Conservation (phyloP, 2,888 invertebrate genomes). For the Drosophila antonietae region DNA sequence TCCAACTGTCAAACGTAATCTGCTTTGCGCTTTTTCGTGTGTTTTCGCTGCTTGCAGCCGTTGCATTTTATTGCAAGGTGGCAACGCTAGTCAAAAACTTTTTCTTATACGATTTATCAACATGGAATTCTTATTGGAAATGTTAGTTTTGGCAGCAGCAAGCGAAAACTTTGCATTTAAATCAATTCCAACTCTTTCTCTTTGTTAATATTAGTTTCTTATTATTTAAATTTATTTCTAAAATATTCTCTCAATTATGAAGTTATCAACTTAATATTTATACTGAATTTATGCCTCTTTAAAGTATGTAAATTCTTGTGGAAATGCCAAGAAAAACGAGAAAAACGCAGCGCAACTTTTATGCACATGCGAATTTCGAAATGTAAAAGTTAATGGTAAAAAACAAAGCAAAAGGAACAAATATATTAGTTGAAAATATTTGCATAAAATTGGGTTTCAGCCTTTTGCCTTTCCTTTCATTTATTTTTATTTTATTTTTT, state of each 20-base stretch:
- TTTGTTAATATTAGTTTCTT: neutral
- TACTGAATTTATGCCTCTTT: neutral
- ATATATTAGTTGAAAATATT: constrained; percentile 48
- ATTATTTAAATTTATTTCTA: neutral
- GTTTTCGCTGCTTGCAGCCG: neutral
- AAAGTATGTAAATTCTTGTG: constrained; percentile 15
- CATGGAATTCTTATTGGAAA: constrained; percentile 1
- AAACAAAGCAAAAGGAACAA: constrained; percentile 11
- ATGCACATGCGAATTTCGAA: constrained; percentile 31
- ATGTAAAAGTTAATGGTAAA: constrained; percentile 27
- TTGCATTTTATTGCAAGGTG: constrained; percentile 3
- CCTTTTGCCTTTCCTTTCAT: constrained; percentile 3
- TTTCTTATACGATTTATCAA: constrained; percentile 11
- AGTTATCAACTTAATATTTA: constrained; percentile 14
- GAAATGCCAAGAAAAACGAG: constrained; percentile 6
- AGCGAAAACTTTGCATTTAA: neutral
- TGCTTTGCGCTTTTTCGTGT: constrained; percentile 4
- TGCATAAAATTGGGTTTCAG: constrained; percentile 46
- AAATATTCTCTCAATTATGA: constrained; percentile 1
- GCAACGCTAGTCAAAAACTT: constrained; percentile 12
- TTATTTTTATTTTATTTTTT: constrained; percentile 5
- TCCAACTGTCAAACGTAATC: constrained; percentile 4
- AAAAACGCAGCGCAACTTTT: constrained; percentile 9
- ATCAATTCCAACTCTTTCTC: neutral
- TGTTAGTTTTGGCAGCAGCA: neutral